Base-by-base conservation (phyloP, 2,888 invertebrate genomes). In the Scelioninae gen. 1 region DNA sequence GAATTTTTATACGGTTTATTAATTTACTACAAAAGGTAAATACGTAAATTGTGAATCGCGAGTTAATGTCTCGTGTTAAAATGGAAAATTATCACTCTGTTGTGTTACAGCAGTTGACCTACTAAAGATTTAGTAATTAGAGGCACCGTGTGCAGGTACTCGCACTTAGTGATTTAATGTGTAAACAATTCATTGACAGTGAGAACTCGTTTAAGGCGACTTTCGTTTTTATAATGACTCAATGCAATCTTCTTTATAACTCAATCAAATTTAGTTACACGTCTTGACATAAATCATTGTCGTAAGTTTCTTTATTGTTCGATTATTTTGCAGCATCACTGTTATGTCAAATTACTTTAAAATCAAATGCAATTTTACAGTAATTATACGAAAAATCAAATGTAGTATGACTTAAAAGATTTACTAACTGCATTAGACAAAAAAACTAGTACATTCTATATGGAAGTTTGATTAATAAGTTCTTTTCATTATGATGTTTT, bases 151-250 rank as follows among this genome's bases (percentile, higher is more conserved):
- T 15, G 55, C 34, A 7, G 55, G 34, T 34, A 34, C 6, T 13
- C 15, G n/a, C 15, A 55, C 34, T 15, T 0, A 55, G 9, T 32
- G 34, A 34, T 34, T 55, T 55, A 55, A 56, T 9, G 55, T 34
- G 55, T 43, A 58, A 40, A 43, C 58, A 58, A 58, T 40, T 56
- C 23, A 58, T 45, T 31, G 45, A 45, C 45, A 60, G 23, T 40
- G 11, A 9, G 13, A 58, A 58, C 23, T 11, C 7, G 40, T 58
- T 58, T 58, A 40, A 13, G 3, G 38, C 40, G 23, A 58, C 58
- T 58, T 58, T 58, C 58, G 23, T 31, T 47, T 58, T 58, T 40
- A 40, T 38, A 9, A 58, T 40, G 31, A 58, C 58, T 58, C 58
- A 40, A 40, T 23, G 49, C 49, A 13, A 5, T 13, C 10, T 49